A percentile compares a stretch with the other conserved stretches of the same genome.
Conservation (phyloP, 1,140 invertebrate species). For the Ceratina calcarata region DNA sequence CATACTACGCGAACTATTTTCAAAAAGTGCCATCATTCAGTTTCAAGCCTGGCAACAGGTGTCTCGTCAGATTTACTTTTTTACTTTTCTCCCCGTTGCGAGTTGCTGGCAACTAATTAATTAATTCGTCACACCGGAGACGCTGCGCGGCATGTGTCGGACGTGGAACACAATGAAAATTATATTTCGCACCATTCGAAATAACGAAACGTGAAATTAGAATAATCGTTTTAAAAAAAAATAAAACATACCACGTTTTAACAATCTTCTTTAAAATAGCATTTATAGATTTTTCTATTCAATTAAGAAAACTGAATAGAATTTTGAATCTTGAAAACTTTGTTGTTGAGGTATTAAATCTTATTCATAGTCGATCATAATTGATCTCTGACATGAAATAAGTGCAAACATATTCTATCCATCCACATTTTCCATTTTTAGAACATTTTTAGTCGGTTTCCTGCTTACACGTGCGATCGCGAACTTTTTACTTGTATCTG, state of each 20-base stretch:
- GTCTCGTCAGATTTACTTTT: background rate
- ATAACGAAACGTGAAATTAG: no score
- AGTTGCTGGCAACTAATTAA: slow-evolving; percentile 19
- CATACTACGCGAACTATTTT: background rate
- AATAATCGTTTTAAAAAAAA: background rate
- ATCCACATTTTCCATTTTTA: no score
- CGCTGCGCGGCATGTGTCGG: background rate
- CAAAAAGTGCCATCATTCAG: background rate
- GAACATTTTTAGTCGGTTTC: no score
- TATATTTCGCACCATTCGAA: slow-evolving; percentile 41
- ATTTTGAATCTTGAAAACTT: no score
- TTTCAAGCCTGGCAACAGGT: slow-evolving; percentile 30
- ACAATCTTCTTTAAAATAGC: background rate
- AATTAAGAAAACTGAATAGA: background rate
- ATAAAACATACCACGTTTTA: no score
- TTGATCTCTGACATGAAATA: no score
- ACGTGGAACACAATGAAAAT: slow-evolving; percentile 29
- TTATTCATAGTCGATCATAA: no score
- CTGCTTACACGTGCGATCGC: no score
- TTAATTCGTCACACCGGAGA: slow-evolving; percentile 24
- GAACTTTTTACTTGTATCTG: no score
- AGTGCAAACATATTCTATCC: no score
- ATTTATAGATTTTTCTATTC: background rate
- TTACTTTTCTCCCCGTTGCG: background rate
- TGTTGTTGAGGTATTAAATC: no score